phyloP scores from a whole-genome alignment of 1,140 invertebrate species.

The Bemisia tabaci region DNA sequence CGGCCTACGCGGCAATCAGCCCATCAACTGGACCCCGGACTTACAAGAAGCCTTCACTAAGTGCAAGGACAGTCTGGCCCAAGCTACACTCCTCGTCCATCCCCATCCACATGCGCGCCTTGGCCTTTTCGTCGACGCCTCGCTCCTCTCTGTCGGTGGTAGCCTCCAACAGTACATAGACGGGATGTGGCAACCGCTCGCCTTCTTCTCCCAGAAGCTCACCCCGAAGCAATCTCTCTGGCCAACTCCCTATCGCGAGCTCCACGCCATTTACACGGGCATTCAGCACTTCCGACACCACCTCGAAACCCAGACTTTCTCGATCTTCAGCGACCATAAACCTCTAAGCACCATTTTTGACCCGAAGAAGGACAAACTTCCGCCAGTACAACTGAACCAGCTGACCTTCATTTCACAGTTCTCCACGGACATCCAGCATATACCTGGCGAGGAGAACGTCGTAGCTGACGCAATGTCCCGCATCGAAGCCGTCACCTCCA shows the following conservation, averaged over 20 bases:
- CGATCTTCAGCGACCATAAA: too few species aligned
- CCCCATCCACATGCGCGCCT: too few species aligned
- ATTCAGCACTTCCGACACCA: constrained; percentile 26
- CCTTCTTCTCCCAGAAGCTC: constrained; percentile 11
- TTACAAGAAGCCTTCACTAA: constrained; percentile 23
- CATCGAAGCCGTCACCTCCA: constrained; percentile 16
- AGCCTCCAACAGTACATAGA: constrained; percentile 18
- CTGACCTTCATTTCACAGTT: constrained; percentile 23
- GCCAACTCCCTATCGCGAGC: constrained; percentile 29
- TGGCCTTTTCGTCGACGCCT: too few species aligned
- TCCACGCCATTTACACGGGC: constrained; percentile 25
- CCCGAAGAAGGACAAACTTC: constrained; percentile 23
- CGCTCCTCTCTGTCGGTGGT: too few species aligned
- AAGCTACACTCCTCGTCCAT: too few species aligned
- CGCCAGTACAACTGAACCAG: constrained; percentile 19
- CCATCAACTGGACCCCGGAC: too few species aligned
- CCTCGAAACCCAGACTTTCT: constrained; percentile 27
- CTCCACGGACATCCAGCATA: constrained; percentile 27
- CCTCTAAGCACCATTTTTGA: constrained; percentile 27
- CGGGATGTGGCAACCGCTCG: constrained; percentile 8
- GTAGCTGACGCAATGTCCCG: constrained; percentile 26
- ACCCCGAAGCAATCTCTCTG: background rate
- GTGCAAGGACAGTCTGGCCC: constrained; percentile 20
- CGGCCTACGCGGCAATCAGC: too few species aligned
- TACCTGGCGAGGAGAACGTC: constrained; percentile 25